Conservation (phyloP, 1,140 invertebrate genomes). For the Drosophila teissieri region DNA sequence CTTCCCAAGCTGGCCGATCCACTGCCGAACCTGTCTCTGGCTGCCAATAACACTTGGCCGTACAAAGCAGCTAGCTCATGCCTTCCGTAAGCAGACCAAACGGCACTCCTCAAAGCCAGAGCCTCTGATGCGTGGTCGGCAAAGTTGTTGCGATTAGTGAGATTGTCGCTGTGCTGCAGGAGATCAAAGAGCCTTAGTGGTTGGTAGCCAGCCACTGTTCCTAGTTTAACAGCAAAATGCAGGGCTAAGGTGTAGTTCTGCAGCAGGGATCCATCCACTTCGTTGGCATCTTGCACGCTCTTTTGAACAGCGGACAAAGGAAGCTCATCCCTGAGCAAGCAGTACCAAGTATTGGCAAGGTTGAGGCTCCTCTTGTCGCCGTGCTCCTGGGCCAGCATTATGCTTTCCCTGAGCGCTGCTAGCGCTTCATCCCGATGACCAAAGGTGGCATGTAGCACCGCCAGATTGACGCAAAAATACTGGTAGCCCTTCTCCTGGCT, state of each 20-base stretch:
- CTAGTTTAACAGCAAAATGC: slow-evolving; percentile 87
- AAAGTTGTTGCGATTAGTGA: slow-evolving; percentile 94
- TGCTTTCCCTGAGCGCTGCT: slow-evolving; percentile 92
- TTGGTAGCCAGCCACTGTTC: slow-evolving; percentile 77
- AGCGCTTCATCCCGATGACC: slow-evolving; percentile 92
- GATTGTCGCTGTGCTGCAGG: slow-evolving; percentile 92
- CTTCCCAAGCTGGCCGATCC: slow-evolving; percentile 90
- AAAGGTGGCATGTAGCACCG: slow-evolving; percentile 94
- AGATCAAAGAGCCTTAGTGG: slow-evolving; percentile 87
- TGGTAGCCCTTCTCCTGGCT: slow-evolving; percentile 87
- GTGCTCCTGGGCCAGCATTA: slow-evolving; percentile 94
- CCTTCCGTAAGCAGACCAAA: slow-evolving; percentile 95
- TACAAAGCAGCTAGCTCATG: slow-evolving; percentile 91
- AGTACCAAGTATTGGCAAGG: slow-evolving; percentile 93
- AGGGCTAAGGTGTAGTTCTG: slow-evolving; percentile 88
- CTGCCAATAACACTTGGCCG: slow-evolving; percentile 89
- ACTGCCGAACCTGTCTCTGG: slow-evolving; percentile 85
- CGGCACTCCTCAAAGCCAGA: slow-evolving; percentile 91
- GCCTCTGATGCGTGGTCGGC: slow-evolving; percentile 91
- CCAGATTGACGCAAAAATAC: slow-evolving; percentile 95
- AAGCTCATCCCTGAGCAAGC: slow-evolving; percentile 86
- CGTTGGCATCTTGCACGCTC: slow-evolving; percentile 55
- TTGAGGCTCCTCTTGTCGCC: slow-evolving; percentile 94
- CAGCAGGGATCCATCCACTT: slow-evolving; percentile 86
- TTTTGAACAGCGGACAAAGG: slow-evolving; percentile 60